Evolutionary conservation across 30 jellyfish, hydroid and myxozoan species (phyloP).

Genomic region (Aurelia aurita complex sp. Pacific): DNA sequence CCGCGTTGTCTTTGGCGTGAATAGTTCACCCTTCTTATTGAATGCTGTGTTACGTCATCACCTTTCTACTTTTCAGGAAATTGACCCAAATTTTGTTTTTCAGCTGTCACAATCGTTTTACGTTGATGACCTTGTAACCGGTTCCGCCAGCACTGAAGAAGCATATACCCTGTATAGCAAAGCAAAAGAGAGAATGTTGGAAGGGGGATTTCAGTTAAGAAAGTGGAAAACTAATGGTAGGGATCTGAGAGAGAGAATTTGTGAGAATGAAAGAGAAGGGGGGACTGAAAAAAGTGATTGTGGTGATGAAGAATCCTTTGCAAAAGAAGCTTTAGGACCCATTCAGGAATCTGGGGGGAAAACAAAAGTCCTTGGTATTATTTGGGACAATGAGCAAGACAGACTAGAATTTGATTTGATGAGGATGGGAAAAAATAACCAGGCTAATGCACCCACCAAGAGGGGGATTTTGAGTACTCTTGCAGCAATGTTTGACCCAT

Average conservation of each 20-base stretch:
- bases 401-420: too few species aligned
- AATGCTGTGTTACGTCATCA: too few species aligned
- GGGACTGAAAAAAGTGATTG: not conserved
- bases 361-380: too few species aligned
- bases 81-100: too few species aligned
- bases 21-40: too few species aligned
- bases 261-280: not conserved
- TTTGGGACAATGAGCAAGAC: too few species aligned
- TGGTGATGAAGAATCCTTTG: not conserved
- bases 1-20: too few species aligned
- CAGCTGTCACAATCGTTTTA: not conserved
- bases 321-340: too few species aligned
- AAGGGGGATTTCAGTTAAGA: too few species aligned
- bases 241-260: constrained; percentile 20
- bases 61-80: not conserved
- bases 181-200: not conserved
- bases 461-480: constrained; percentile 13
- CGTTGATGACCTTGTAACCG: constrained; percentile 26
- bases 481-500: not conserved
- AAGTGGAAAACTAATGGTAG: too few species aligned
- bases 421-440: too few species aligned
- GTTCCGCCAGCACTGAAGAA: constrained; percentile 5
- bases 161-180: constrained; percentile 22
- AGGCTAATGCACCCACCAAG: constrained; percentile 1
- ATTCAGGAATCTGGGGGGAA: too few species aligned